phyloP scores from a whole-genome alignment of 2,797 vertebrate species.

The Craterocephalus amniculus region DNA sequence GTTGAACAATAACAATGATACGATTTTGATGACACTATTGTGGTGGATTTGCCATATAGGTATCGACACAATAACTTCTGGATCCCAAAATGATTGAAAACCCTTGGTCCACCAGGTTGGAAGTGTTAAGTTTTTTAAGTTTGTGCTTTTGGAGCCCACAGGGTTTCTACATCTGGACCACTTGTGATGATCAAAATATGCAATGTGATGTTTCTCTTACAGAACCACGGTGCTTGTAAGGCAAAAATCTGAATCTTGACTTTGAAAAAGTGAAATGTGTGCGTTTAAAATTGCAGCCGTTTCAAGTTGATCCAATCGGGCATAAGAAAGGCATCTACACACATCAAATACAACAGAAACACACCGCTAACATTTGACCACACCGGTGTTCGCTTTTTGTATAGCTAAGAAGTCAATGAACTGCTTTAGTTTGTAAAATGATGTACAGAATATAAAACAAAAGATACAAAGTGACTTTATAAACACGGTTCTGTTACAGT shows the following conservation, averaged over 20 bases:
- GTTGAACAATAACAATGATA: slow-evolving; percentile 21
- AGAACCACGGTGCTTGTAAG: slow-evolving; percentile 72
- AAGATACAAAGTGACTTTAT: slow-evolving; percentile 73
- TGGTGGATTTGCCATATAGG: slow-evolving; percentile 48
- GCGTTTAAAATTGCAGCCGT: slow-evolving; percentile 70
- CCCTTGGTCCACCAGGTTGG: slow-evolving; percentile 78
- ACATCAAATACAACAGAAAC: slow-evolving; percentile 65
- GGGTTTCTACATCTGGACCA: slow-evolving; percentile 67
- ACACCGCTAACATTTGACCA: slow-evolving; percentile 55
- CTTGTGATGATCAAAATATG: slow-evolving; percentile 55
- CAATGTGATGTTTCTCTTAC: slow-evolving; percentile 66
- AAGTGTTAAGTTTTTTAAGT: slow-evolving; percentile 77
- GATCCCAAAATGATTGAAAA: slow-evolving; percentile 71
- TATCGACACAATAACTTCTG: slow-evolving; percentile 48
- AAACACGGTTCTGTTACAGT: slow-evolving; percentile 82
- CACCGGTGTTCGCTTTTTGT: slow-evolving; percentile 43
- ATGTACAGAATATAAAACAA: slow-evolving; percentile 59
- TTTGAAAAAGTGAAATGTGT: slow-evolving; percentile 62
- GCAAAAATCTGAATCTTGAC: slow-evolving; percentile 69
- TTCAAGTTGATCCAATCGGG: slow-evolving; percentile 62
- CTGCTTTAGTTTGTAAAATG: slow-evolving; percentile 56
- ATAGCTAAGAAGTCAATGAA: slow-evolving; percentile 51
- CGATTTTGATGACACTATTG: slow-evolving; percentile 13
- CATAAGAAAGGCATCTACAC: slow-evolving; percentile 68
- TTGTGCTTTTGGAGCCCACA: slow-evolving; percentile 81